These are phyloP conservation scores for Lucinisca nassula DNA, from an alignment of 2,888 invertebrate genomes.

Conservation along the genomic window DNA sequence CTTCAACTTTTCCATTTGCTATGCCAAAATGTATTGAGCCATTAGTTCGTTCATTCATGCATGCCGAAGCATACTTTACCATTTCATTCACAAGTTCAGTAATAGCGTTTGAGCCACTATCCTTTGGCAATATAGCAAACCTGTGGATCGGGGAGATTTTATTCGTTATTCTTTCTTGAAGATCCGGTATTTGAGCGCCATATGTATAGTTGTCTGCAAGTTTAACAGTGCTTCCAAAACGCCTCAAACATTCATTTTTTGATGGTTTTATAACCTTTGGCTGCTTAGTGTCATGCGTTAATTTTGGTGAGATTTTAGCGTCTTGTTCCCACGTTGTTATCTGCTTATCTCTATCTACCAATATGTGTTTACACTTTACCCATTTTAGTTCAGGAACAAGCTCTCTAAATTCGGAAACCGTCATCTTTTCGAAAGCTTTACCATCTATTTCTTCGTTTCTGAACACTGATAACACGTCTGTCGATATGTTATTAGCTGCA, in stretches of 20 bases:
- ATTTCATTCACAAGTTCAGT: conserved; percentile 1
- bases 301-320: background rate
- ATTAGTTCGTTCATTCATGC: conserved; percentile 67
- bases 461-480: background rate
- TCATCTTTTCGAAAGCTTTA: conserved; percentile 32
- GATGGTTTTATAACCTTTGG: no score
- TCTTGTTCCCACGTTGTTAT: background rate
- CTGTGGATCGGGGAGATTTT: conserved; percentile 36
- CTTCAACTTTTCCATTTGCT: conserved; percentile 44
- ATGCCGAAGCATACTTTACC: conserved; percentile 52
- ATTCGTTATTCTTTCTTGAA: conserved; percentile 17
- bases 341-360: conserved; percentile 10
- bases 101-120: background rate
- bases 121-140: background rate
- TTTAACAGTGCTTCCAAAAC: background rate
- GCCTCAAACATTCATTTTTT: background rate
- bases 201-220: background rate
- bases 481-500: background rate
- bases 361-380: conserved; percentile 34
- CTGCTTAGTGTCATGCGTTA: background rate
- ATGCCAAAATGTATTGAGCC: conserved; percentile 68
- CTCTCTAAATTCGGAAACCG: conserved; percentile 16
- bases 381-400: conserved; percentile 28
- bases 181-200: background rate
- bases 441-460: conserved; percentile 38